Percentiles rank a stretch among this genome's conserved stretches.
Conservation (phyloP, 2,888 invertebrate species). For the Chironomus tentans region DNA sequence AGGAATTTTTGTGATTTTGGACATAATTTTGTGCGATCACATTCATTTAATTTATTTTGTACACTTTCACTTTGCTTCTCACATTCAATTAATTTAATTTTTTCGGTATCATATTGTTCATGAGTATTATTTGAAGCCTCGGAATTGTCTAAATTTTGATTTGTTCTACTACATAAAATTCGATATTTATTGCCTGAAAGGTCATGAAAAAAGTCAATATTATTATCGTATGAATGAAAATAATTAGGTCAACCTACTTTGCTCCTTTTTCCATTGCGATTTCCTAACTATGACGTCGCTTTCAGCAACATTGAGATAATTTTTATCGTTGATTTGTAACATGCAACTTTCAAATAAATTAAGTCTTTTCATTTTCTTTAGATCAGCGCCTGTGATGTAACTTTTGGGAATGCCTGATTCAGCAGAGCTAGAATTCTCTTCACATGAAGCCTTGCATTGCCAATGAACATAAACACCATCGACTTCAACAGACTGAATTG, state of each 20-base stretch:
- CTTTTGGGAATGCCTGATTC: conserved; percentile 54
- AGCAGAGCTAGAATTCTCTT: conserved; percentile 40
- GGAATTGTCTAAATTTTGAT: background rate
- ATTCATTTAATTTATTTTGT: background rate
- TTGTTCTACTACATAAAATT: conserved; percentile 25
- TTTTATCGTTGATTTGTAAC: conserved; percentile 81
- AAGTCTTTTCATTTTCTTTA: conserved; percentile 70
- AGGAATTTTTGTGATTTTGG: background rate
- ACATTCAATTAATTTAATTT: conserved; percentile 6
- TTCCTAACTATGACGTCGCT: conserved; percentile 67
- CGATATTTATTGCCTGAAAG: conserved; percentile 28
- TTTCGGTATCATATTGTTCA: background rate
- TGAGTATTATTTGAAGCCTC: background rate
- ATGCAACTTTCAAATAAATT: conserved; percentile 83
- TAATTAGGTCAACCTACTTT: conserved; percentile 43
- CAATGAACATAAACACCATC: conserved; percentile 77
- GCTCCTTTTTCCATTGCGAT: conserved; percentile 66
- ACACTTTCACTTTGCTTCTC: background rate
- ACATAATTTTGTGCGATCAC: conserved; percentile 19
- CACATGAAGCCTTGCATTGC: conserved; percentile 68
- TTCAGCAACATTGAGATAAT: conserved; percentile 67
- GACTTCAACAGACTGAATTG: conserved; percentile 74
- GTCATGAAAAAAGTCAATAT: background rate
- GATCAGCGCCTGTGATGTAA: conserved; percentile 62
- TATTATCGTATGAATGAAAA: conserved; percentile 29